phyloP scores from a whole-genome alignment of 64 coral and sea anemone genomes.

The Dendrophyllia cribrosa region DNA sequence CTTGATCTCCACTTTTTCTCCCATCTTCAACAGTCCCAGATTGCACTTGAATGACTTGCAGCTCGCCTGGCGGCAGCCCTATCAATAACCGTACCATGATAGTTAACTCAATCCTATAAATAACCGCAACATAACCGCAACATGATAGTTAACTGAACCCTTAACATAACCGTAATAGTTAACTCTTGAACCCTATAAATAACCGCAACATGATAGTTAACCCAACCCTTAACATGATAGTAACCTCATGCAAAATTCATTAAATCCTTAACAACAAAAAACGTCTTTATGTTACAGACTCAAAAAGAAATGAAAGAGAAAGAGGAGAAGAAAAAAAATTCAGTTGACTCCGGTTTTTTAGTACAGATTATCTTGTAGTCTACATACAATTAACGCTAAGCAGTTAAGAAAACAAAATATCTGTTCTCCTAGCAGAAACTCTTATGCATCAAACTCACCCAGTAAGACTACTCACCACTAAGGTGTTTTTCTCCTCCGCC shows the following conservation, averaged over 20 bases:
- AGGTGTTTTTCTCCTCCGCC: background rate
- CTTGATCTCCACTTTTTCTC: conserved; percentile 61
- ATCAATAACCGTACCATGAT: background rate
- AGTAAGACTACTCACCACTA: background rate
- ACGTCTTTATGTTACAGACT: too few relatives aligned
- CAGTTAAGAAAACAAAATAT: too few relatives aligned
- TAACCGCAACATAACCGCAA: background rate
- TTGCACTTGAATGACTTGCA: conserved; percentile 41
- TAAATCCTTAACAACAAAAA: too few relatives aligned
- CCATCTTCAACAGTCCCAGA: conserved; percentile 35
- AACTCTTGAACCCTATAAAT: background rate
- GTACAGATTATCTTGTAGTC: too few relatives aligned
- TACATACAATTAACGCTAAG: too few relatives aligned
- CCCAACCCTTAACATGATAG: too few relatives aligned
- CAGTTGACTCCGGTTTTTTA: too few relatives aligned
- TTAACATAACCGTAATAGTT: background rate
- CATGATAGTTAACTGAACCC: too few relatives aligned
- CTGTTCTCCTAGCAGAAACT: background rate
- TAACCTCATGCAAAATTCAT: too few relatives aligned
- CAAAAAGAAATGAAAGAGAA: too few relatives aligned
- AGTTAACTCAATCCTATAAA: background rate
- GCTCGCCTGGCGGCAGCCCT: conserved; percentile 35
- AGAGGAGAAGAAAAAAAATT: too few relatives aligned
- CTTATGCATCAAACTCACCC: background rate
- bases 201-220: background rate